A percentile compares a stretch with the other conserved stretches of the same genome.
Conservation (phyloP, 2,888 invertebrate genomes). For the Carcina quercana region DNA sequence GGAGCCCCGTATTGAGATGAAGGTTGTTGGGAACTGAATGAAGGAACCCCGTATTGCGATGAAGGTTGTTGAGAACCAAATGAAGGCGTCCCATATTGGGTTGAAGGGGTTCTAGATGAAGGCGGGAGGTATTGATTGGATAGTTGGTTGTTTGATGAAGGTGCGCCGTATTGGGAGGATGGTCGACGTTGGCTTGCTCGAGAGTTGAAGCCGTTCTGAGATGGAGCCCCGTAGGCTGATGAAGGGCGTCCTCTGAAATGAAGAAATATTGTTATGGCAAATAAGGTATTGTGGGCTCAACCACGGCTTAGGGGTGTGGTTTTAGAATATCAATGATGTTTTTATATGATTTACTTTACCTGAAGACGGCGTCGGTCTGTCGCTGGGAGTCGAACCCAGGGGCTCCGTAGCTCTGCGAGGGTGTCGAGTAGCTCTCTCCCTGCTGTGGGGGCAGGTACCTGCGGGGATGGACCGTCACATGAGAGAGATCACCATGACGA, state of each 20-base stretch:
- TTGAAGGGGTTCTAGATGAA: conserved; percentile 16
- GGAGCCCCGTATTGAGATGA: conserved; percentile 22
- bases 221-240: conserved; percentile 48
- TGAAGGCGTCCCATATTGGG: conserved; percentile 37
- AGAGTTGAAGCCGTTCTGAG: background rate
- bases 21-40: conserved; percentile 5
- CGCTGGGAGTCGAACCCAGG: conserved; percentile 26
- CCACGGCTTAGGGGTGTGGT: no score
- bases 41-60: conserved; percentile 19
- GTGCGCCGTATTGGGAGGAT: conserved; percentile 16
- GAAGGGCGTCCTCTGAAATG: conserved; percentile 43
- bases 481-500: no score
- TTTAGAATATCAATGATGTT: background rate
- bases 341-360: conserved; percentile 25
- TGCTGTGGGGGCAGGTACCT: conserved; percentile 54
- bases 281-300: no score
- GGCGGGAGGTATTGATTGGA: conserved; percentile 17
- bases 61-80: conserved; percentile 11
- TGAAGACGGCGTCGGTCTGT: conserved; percentile 45
- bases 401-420: conserved; percentile 40
- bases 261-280: background rate
- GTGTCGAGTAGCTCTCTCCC: conserved; percentile 18
- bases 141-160: background rate
- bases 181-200: conserved; percentile 13
- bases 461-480: no score